Base-by-base conservation (phyloP, 2,888 invertebrate species). In the Heliconius hortense region DNA sequence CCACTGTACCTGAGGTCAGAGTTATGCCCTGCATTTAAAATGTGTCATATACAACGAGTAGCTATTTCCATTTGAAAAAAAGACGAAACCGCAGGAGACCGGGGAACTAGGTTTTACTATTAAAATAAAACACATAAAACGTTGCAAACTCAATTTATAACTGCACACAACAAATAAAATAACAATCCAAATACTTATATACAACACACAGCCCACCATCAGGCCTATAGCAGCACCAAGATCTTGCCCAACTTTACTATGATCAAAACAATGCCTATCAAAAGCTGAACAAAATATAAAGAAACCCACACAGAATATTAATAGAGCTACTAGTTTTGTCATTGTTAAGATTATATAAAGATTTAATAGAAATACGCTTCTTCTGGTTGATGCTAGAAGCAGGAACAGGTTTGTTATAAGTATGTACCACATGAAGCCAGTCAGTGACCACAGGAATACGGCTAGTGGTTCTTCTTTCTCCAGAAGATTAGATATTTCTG, bases 71-170 rank as follows among this genome's bases (percentile, higher is more conserved):
- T 15, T 43, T 43, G 15, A 43, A 43, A 43, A n/a, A n/a, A n/a
- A n/a, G 48, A 48, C 21, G 8, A 21, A 21, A 21, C 21, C 21
- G 18, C 7, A 21, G 48, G 48, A 11, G 10, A 11, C n/a, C n/a
- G n/a, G n/a, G n/a, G 11, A n/a, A 3, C 56, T 56, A 56, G 1
- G 10, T 56, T 11, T n/a, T 1, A 56, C 11, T 56, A n/a, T n/a
- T n/a, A 13, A 71, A 71, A 71, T 71, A 62, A 71, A 71, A 71
- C 18, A 21, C 24, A 35, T 60, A 68, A 63, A 18, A 59, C 68
- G 66, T 72, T 72, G 71, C 56, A 78, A 76, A 43, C 56, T 73
- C 67, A 78, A 70, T 78, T 78, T 78, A 75, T 73, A 78, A 71
- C 73, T 76, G 35, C 76, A 78, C 2, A 78, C 74, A 67, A 69